A percentile compares a stretch with the other conserved stretches of the same genome.
phyloP scores from a whole-genome alignment of 2,797 vertebrate species.

The Pangasius krempfi region DNA sequence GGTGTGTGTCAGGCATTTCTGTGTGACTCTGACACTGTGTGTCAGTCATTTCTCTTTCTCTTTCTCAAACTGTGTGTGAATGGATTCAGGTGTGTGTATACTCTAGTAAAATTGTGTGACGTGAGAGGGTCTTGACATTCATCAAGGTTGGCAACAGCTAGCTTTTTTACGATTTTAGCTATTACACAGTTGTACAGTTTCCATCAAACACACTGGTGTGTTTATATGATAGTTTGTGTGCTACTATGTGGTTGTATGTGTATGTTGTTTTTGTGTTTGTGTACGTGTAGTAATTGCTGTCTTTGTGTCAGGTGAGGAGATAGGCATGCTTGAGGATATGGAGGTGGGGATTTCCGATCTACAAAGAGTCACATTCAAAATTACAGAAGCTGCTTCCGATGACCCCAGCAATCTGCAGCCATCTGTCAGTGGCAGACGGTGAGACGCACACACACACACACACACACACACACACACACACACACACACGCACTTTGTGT shows the following conservation, averaged over 20 bases:
- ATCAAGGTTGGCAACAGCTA: not conserved
- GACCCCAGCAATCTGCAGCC: conserved; percentile 84
- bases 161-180: not conserved
- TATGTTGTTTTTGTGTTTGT: not conserved
- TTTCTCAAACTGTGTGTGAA: too few species aligned
- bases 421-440: conserved; percentile 90
- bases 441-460: conserved; percentile 64
- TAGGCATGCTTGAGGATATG: conserved; percentile 99
- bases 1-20: not conserved
- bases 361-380: conserved; percentile 89
- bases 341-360: conserved; percentile 92
- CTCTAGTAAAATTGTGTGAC: not conserved
- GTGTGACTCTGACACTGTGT: not conserved
- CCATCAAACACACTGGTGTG: not conserved
- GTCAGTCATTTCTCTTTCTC: not conserved
- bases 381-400: conserved; percentile 88
- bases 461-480: conserved; percentile 3
- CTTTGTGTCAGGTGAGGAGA: conserved; percentile 86
- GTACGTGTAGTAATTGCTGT: not conserved
- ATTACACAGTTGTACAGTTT: not conserved
- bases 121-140: not conserved
- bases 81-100: not conserved
- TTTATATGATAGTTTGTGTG: not conserved
- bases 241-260: not conserved
- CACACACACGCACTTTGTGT: not conserved